Evolutionary conservation across 2,888 invertebrate species (phyloP).

Genomic region (Papilio elwesi): DNA sequence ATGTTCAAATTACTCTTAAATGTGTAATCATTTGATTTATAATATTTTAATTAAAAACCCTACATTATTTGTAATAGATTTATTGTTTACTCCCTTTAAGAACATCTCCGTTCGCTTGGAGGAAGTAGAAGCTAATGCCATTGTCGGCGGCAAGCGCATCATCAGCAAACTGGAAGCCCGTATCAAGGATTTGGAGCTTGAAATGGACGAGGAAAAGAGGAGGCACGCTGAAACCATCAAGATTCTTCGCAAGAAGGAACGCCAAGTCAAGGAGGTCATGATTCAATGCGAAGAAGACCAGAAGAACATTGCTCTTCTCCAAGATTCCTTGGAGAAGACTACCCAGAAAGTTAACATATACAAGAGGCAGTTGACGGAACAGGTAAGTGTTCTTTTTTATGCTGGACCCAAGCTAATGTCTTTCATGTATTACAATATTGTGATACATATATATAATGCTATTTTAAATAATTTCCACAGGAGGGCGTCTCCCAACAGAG

Average conservation of each 20-base stretch:
- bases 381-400: slow-evolving; percentile 79
- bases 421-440: background rate
- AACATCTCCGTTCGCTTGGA: slow-evolving; percentile 96
- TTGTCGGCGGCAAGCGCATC: slow-evolving; percentile 98
- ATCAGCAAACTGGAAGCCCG: slow-evolving; percentile 98
- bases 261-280: slow-evolving; percentile 97
- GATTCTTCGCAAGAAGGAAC: slow-evolving; percentile 99
- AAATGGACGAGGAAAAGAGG: slow-evolving; percentile 98
- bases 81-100: slow-evolving; percentile 58
- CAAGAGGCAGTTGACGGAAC: slow-evolving; percentile 98
- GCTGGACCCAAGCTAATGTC: background rate
- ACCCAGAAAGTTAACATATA: slow-evolving; percentile 95
- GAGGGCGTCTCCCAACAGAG: slow-evolving; percentile 96
- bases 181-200: slow-evolving; percentile 97
- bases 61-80: background rate
- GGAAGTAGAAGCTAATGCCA: slow-evolving; percentile 98
- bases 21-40: no score
- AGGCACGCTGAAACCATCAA: slow-evolving; percentile 98
- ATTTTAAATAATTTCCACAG: slow-evolving; percentile 69
- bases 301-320: slow-evolving; percentile 96
- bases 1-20: no score
- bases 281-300: slow-evolving; percentile 98
- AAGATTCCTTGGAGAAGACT: slow-evolving; percentile 95
- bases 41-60: no score
- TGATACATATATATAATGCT: slow-evolving; percentile 31